Base-by-base conservation (phyloP, 1,140 invertebrate genomes). In the Drosophila teissieri region DNA sequence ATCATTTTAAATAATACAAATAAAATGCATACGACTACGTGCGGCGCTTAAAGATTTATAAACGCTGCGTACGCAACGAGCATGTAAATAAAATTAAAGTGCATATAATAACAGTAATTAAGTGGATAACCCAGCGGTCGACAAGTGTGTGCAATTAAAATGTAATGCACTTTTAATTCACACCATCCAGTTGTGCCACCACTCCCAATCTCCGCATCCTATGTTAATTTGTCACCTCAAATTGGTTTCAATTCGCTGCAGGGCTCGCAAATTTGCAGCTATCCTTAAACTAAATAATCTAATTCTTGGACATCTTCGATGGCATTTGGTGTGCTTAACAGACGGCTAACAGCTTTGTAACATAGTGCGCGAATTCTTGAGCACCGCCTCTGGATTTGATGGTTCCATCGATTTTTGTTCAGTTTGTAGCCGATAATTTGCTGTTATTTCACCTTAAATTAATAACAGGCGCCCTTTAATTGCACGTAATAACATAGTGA, bases 91-190 rank as follows among this genome's bases (percentile, higher is more conserved):
- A 80, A 79, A 79, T 73, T 53, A 62, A 79, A 67, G 22, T 60
- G 54, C 63, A 62, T 56, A 69, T 69, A 62, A 77, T 69, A 77
- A 70, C 49, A 69, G 52, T 69, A 61, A 77, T 77, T 62, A 77
- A 77, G 73, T 77, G 73, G 52, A 54, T 56, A 54, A 24, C 10
- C 11, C 44, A 48, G 44, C 40, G 36, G 36, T 11, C 45, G 39
- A 64, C 52, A 52, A 44, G 53, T 52, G 73, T 67, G 48, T 31
- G 73, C 64, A 77, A 77, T 77, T 77, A 79, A 80, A 75, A 80
- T 65, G 54, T 65, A 80, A 77, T 78, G 73, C 73, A 62, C 19
- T 77, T 77, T 77, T 77, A 77, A 77, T 77, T 77, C 55, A 69
- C 63, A 77, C 62, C 15, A 60, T 52, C 46, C 37, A 36, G 45